A percentile compares a stretch with the other conserved stretches of the same genome.
phyloP scores from a whole-genome alignment of 2,797 vertebrate species.

The Anguilla obscura region DNA sequence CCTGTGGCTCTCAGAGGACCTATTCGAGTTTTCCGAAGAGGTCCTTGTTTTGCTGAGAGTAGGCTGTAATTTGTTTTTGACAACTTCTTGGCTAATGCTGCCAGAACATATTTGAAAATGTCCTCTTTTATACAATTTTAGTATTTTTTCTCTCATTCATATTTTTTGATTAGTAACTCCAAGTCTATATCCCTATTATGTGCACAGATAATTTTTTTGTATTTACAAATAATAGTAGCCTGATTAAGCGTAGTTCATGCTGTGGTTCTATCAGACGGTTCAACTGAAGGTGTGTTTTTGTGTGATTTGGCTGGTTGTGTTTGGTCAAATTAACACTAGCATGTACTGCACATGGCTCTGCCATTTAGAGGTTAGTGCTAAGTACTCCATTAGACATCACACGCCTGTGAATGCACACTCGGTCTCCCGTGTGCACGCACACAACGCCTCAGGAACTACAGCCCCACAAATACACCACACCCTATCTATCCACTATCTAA shows the following conservation, averaged over 20 bases:
- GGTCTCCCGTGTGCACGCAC: conserved; percentile 9
- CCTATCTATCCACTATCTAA: conserved; percentile 11
- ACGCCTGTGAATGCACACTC: conserved; percentile 6
- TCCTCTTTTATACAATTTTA: neutral
- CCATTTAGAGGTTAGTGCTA: neutral
- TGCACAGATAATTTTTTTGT: neutral
- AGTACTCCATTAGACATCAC: neutral
- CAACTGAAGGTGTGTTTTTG: neutral
- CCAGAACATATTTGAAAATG: neutral
- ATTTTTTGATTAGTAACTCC: neutral
- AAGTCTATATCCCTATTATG: neutral
- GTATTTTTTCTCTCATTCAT: neutral
- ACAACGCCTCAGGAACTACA: neutral
- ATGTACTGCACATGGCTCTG: neutral
- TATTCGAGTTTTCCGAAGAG: neutral
- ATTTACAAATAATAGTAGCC: neutral
- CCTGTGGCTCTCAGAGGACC: neutral
- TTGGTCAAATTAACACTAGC: neutral
- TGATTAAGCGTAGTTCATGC: neutral
- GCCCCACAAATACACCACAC: conserved; percentile 37
- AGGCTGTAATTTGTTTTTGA: neutral
- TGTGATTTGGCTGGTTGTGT: neutral
- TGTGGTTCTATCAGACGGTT: neutral
- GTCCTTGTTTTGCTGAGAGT: no score
- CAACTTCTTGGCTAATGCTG: neutral